Evolutionary conservation across 1,140 invertebrate species (phyloP).

Genomic region (Achroia grisella): DNA sequence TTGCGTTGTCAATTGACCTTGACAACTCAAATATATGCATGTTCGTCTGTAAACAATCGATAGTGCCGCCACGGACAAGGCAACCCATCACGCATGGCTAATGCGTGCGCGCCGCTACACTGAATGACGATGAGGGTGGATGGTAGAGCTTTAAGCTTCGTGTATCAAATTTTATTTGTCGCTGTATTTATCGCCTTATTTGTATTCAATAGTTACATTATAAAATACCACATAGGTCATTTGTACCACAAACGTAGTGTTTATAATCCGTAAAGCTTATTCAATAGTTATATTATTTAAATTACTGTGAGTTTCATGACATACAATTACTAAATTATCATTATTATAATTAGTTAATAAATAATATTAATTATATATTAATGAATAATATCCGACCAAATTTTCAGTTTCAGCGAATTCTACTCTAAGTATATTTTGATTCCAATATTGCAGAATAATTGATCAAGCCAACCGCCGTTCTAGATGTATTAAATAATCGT

Average conservation of each 20-base stretch:
- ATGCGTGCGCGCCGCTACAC: constrained; percentile 44
- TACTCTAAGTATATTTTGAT: no score
- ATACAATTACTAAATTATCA: no score
- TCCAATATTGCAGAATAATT: no score
- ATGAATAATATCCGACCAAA: no score
- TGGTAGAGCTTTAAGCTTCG: constrained; percentile 33
- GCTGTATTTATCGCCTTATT: constrained; percentile 47
- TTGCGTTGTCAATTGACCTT: constrained; percentile 23
- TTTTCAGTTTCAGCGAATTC: no score
- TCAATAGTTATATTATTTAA: neutral
- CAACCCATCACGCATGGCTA: constrained; percentile 53
- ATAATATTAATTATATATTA: no score
- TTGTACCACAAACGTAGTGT: neutral
- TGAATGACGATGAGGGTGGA: constrained; percentile 57
- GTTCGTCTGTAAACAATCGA: constrained; percentile 57
- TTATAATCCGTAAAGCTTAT: neutral
- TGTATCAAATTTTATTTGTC: constrained; percentile 55
- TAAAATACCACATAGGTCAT: constrained; percentile 18
- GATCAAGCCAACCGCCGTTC: no score
- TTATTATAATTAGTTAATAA: no score
- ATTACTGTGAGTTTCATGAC: neutral
- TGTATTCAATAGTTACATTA: constrained; percentile 53
- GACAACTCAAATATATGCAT: constrained; percentile 24
- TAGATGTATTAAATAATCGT: no score
- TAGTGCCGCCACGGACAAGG: constrained; percentile 37